Evolutionary conservation across 2,113 vertebrate species (phyloP), one percentile per base, ranked within the genome.

Genomic region (Boulengeromyrus knoepffleri): DNA sequence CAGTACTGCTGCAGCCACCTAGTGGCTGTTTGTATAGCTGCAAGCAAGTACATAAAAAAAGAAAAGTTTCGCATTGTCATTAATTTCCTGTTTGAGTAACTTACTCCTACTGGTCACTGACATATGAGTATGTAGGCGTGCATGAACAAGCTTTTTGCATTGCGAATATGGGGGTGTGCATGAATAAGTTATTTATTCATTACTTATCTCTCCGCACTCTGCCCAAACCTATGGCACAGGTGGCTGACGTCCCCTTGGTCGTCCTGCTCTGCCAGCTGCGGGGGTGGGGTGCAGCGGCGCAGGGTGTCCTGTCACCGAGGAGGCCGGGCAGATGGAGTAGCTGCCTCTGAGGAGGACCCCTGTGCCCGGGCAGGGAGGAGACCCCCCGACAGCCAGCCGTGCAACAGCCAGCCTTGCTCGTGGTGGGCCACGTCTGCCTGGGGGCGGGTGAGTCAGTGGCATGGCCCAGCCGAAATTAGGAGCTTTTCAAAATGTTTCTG

Each of bases 231-330:
- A 86, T 56, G 77, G 88, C 21, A 90, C 90, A 98, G 98, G 27
- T 99, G 98, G 98, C 97, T 95, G 93, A 95, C 96, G 17, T 98
- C 97, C 0, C 95, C 96, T 0, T 99, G 98, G 98, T 97, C 97
- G 0, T 70, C 94, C 3, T 99, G 98, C 90, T 97, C 98, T 0
- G 96, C 90, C 91, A 97, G 93, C 90, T 99, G 98, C 0, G 97
- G 98, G 1, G 97, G 97, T 47, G 98, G 98, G 0, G 89, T 96
- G 39, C 98, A 98, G 95, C 96, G 89, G 0, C 97, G 98, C 85
- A 93, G 94, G 7, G 97, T 99, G 86, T 97, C 95, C 0, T 99
- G 98, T 92, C 94, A 97, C 91, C 96, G 94, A 89, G 50, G 93
- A 96, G 80, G 96, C 95, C 89, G 95, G 0, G 92, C 89, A 31